phyloP scores from a whole-genome alignment of 2,797 vertebrate species.

The Decapterus maruadsi region DNA sequence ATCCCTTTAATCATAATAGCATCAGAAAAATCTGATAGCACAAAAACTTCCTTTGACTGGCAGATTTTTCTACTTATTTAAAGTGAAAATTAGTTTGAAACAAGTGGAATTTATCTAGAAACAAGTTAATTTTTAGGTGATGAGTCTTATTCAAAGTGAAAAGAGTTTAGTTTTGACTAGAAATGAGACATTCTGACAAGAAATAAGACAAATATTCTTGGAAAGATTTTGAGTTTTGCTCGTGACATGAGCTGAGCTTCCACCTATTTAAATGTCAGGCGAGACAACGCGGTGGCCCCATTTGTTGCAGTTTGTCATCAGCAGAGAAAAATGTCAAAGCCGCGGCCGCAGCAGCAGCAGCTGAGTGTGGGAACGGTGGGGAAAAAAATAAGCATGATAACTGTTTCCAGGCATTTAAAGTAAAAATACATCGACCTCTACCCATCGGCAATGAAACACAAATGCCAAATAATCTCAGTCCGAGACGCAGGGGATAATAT shows the following conservation, averaged over 20 bases:
- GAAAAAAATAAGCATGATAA: neutral
- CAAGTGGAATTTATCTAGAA: no score
- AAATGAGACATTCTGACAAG: no score
- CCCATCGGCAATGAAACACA: neutral
- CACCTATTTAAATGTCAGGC: conserved; percentile 61
- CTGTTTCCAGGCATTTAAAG: conserved; percentile 18
- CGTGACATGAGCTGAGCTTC: conserved; percentile 23
- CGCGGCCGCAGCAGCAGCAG: neutral
- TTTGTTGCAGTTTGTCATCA: conserved; percentile 48
- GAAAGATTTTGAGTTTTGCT: neutral
- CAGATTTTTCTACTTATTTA: no score
- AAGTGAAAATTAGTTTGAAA: no score
- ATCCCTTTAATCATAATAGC: no score
- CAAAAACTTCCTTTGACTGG: no score
- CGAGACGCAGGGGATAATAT: neutral
- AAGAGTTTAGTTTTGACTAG: no score
- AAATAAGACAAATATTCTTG: no score
- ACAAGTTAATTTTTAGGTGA: no score
- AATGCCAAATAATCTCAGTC: neutral
- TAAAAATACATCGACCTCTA: conserved; percentile 26
- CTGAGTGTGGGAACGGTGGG: conserved; percentile 54
- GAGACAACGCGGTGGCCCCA: conserved; percentile 37
- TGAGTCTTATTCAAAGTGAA: no score
- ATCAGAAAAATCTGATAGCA: no score
- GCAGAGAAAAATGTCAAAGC: conserved; percentile 35